A percentile compares a stretch with the other conserved stretches of the same genome.
phyloP scores from a whole-genome alignment of 2,888 invertebrate species.

The Anagyrus pseudococci region DNA sequence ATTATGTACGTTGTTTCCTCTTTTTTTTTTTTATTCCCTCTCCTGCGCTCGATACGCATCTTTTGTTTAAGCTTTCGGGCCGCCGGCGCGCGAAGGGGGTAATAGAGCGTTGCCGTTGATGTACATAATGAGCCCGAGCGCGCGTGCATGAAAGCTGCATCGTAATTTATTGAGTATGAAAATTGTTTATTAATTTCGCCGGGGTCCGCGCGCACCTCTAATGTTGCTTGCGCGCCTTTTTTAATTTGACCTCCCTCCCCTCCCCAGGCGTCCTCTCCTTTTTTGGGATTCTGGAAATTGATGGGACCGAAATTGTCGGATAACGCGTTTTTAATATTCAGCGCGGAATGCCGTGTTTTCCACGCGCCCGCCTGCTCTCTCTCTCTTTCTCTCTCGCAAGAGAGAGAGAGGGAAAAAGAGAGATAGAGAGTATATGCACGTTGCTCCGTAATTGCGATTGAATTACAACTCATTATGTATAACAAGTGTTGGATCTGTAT shows the following conservation, averaged over 20 bases:
- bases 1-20: no score
- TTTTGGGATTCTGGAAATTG: not conserved
- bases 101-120: conserved; percentile 3
- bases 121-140: conserved; percentile 12
- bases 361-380: no score
- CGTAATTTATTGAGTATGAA: conserved; percentile 38
- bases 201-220: not conserved
- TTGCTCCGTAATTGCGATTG: conserved; percentile 32
- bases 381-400: no score
- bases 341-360: conserved; percentile 7
- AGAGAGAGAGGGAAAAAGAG: no score
- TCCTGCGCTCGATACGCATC: conserved; percentile 20
- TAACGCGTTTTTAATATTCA: conserved; percentile 34
- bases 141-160: not conserved
- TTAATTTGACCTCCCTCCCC: not conserved
- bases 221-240: not conserved
- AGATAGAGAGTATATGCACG: conserved; percentile 11
- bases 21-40: not conserved
- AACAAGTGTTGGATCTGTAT: conserved; percentile 14
- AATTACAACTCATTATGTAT: conserved; percentile 18
- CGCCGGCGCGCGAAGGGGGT: not conserved
- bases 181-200: conserved; percentile 35
- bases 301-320: conserved; percentile 26
- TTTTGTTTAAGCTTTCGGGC: conserved; percentile 23
- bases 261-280: not conserved